These are phyloP conservation scores for Drosophila pseudotakahashii DNA, from an alignment of 2,888 invertebrate genomes.

Conservation along the genomic window DNA sequence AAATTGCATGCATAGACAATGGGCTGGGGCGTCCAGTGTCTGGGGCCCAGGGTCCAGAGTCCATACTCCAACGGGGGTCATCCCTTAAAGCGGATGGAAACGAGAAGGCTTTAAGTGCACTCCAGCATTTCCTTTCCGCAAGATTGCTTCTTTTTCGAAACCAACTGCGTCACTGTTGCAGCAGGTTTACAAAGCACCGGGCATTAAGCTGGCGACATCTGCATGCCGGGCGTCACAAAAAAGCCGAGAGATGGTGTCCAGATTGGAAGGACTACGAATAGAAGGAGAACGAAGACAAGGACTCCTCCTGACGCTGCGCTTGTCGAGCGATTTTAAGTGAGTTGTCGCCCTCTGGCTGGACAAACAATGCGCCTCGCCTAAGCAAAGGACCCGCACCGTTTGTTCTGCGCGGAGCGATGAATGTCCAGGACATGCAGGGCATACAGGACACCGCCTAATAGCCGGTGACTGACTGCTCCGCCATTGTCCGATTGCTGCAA, in stretches of 20 bases:
- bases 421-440: slow-evolving; percentile 41
- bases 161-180: slow-evolving; percentile 29
- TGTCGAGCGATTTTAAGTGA: slow-evolving; percentile 61
- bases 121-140: not conserved
- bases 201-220: slow-evolving; percentile 42
- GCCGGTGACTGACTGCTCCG: slow-evolving; percentile 43
- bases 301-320: slow-evolving; percentile 10
- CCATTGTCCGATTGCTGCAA: slow-evolving; percentile 29
- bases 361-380: slow-evolving; percentile 65
- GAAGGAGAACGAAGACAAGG: not conserved
- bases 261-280: slow-evolving; percentile 5
- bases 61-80: not conserved
- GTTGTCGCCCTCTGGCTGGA: slow-evolving; percentile 58
- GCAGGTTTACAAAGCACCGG: slow-evolving; percentile 51
- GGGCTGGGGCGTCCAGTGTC: not conserved
- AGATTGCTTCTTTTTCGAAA: slow-evolving; percentile 4
- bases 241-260: slow-evolving; percentile 22
- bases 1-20: slow-evolving; percentile 50
- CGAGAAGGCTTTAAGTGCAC: slow-evolving; percentile 25
- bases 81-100: slow-evolving; percentile 34
- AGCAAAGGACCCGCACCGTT: slow-evolving; percentile 23
- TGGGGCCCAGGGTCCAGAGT: not conserved
- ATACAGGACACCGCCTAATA: slow-evolving; percentile 54
- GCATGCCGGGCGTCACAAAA: slow-evolving; percentile 34
- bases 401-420: slow-evolving; percentile 52